Percentiles rank a stretch among this genome's conserved stretches.
Evolutionary conservation across 2,113 vertebrate genomes (phyloP).

Genomic region (Sturnira hondurensis): DNA sequence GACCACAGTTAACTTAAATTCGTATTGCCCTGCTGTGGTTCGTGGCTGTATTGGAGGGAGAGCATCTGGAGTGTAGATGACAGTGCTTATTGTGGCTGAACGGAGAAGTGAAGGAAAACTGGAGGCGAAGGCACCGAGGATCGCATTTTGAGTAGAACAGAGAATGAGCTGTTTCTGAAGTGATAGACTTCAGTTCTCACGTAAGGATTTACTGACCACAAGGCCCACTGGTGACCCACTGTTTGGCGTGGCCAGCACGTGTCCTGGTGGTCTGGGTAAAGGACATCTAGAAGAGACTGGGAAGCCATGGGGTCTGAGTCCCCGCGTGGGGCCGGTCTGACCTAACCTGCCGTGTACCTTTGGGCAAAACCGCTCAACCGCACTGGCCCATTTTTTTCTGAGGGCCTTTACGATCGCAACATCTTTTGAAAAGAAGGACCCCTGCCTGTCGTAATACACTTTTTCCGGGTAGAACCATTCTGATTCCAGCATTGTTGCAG

Average conservation of each 20-base stretch:
- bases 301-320: neutral
- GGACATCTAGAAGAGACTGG: neutral
- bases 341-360: neutral
- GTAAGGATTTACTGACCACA: neutral
- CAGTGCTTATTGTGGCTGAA: neutral
- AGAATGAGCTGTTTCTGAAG: neutral
- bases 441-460: accelerated
- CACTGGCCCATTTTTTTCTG: neutral
- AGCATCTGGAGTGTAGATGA: no score
- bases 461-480: neutral
- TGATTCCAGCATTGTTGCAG: neutral
- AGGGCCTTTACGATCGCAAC: neutral
- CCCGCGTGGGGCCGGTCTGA: neutral
- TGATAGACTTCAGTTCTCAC: neutral
- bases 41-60: neutral
- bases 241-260: neutral
- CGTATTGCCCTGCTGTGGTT: neutral
- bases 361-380: neutral
- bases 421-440: neutral
- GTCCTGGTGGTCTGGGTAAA: neutral
- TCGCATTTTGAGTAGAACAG: neutral
- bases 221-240: neutral
- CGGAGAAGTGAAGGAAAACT: neutral
- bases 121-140: neutral
- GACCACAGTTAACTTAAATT: neutral